Base-by-base conservation (phyloP, 2,888 invertebrate species). In the Abrostola triplasia region DNA sequence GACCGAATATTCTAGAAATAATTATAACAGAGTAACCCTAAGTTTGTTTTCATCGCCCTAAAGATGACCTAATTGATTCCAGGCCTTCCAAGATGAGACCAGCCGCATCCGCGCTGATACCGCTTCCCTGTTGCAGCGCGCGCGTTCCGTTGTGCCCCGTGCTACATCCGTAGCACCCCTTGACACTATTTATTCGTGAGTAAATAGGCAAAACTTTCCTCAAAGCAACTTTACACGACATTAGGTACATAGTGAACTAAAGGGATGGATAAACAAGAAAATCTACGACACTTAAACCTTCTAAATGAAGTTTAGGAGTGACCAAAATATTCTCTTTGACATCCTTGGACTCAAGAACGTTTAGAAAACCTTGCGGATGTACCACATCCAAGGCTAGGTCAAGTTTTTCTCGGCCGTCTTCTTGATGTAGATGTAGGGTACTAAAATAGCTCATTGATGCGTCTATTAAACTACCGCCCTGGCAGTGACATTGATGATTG, bases 21-120 rank as follows among this genome's bases (percentile, higher is more conserved):
- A 38, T 10, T 40, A 9, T 10, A 40, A 40, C 40, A 40, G 11
- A 40, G 11, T 2, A 11, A 10, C 40, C 24, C 4, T 24, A n/a
- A n/a, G 24, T 24, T 24, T 4, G 1, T 24, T 4, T 24, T 42
- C 41, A n/a, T 44, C 6, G 7, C 6, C 4, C 12, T n/a, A 53
- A 44, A 62, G 52, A 49, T 12, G 11, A 50, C 13, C 4, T 35
- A 42, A 13, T 61, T 59, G 13, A 55, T 90, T 90, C 10, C 95
- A 98, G 98, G 95, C 96, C 80, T 98, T 98, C 92, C 97, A 97
- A 89, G 97, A 97, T 89, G 98, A 98, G 92, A 96, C 97, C 75
- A 96, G 96, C 85, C 96, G 96, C 82, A 98, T 98, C 87, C 96
- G 98, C 79, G 96, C 97, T 57, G 96, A 97, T 84, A 96, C 97